Base-by-base conservation (phyloP, 2,888 invertebrate genomes). In the Lepidocyrtoides sp. region DNA sequence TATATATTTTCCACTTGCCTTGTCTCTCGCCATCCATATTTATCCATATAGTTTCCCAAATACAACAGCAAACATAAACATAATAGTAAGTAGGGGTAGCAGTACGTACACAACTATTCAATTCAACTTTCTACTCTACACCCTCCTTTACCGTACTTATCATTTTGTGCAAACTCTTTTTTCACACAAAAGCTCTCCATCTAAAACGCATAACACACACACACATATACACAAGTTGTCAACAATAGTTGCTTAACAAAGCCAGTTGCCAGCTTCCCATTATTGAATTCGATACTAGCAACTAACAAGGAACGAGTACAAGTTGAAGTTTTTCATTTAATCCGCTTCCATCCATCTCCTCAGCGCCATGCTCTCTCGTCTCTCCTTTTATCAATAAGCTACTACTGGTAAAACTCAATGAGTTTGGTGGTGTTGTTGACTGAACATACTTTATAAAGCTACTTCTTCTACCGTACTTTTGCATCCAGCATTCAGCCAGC, bases 171-270 rank as follows among this genome's bases (percentile, higher is more conserved):
- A 66, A 66, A 29, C 29, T 66, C 3, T 66, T 63, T 66, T 32
- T 26, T 7, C 32, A n/a, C 32, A 66, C 63, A 66, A 66, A 66
- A 32, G 63, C 63, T 7, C 23, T 66, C n/a, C 26, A 29, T 2
- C 29, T 32, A 66, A 32, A 66, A 32, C 29, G 29, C 60, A 60
- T 54, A 26, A 14, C 41, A 41, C 41, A 41, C 57, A 60, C 1
- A 60, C 26, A 60, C 26, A 60, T 10, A 69, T 10, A 69, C 69
- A 41, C 8, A 69, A 69, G 69, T 41, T 69, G 69, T 36, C 41
- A 69, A 69, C 41, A 41, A 69, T 36, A 69, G 20, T 69, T 32
- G 63, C 57, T 66, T 32, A 66, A 66, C 63, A 66, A 69, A 69
- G 41, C 69, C 32, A 60, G 29, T 60, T 26, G 26, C 66, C 69